Evolutionary conservation across 2,888 invertebrate genomes (phyloP).

Genomic region (Eilema griseolum): DNA sequence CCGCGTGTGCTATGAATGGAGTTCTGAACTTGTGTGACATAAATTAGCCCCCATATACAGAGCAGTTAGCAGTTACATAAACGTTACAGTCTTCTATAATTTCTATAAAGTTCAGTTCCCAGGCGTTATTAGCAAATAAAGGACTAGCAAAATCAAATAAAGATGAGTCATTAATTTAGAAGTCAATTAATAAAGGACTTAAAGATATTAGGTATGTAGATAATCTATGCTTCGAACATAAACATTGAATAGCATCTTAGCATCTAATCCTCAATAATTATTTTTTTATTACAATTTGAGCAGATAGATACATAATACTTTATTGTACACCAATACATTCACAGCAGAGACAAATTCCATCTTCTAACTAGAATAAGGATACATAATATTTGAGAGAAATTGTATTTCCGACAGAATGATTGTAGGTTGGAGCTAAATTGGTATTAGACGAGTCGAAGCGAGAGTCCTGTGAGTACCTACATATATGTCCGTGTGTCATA

Average conservation of each 20-base stretch:
- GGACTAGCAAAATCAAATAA: no score
- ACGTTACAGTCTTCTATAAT: constrained; percentile 37
- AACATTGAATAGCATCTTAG: neutral
- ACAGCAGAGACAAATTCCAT: no score
- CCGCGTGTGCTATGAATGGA: constrained; percentile 74
- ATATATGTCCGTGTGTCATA: constrained; percentile 13
- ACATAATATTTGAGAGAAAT: constrained; percentile 29
- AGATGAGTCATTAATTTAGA: neutral
- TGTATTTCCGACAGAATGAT: constrained; percentile 33
- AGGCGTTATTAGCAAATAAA: constrained; percentile 15
- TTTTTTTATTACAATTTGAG: no score
- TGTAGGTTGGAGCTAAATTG: constrained; percentile 47
- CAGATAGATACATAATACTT: no score
- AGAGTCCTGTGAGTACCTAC: constrained; percentile 3
- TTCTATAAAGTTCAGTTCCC: constrained; percentile 21
- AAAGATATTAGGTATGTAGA: neutral
- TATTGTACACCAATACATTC: no score
- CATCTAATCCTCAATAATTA: neutral
- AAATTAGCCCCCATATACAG: constrained; percentile 57
- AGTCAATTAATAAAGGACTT: neutral
- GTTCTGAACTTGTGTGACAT: constrained; percentile 72
- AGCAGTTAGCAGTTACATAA: constrained; percentile 30
- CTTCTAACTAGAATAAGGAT: constrained; percentile 22
- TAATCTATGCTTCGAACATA: no score
- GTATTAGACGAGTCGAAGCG: constrained; percentile 23